Conservation (phyloP, 2,797 vertebrate species). For the Chelmon rostratus region DNA sequence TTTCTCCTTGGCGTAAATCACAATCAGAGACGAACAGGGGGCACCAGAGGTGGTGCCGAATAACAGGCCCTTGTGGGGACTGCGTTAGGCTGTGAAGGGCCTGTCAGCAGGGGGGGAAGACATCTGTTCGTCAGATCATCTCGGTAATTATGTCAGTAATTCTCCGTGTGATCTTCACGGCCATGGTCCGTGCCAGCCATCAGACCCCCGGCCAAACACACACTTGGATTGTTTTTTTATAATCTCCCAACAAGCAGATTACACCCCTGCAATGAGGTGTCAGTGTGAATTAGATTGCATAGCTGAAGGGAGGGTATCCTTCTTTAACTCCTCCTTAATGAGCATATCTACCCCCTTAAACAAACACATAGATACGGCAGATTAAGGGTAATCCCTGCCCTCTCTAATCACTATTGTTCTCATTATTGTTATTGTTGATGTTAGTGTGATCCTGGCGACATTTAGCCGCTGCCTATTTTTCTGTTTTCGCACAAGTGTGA, state of each 20-base stretch:
- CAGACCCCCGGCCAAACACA: conserved; percentile 2
- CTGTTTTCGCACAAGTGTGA: conserved; percentile 51
- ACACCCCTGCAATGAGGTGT: conserved; percentile 64
- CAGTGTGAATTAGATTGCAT: conserved; percentile 23
- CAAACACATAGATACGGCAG: conserved; percentile 65
- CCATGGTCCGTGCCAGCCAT: conserved; percentile 20
- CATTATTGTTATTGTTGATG: conserved; percentile 48
- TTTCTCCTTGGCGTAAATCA: neutral
- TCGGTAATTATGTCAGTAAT: conserved; percentile 67
- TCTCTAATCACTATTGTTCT: conserved; percentile 68
- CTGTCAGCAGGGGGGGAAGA: conserved; percentile 25
- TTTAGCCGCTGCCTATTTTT: conserved; percentile 44
- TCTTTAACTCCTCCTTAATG: conserved; percentile 37
- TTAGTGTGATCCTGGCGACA: conserved; percentile 25
- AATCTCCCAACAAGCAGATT: conserved; percentile 80
- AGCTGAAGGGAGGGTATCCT: conserved; percentile 2
- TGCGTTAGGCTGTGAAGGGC: conserved; percentile 26
- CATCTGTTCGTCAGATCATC: conserved; percentile 76
- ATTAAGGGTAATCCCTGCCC: conserved; percentile 71
- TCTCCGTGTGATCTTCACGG: conserved; percentile 58
- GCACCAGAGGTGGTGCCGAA: neutral
- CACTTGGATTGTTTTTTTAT: conserved; percentile 65
- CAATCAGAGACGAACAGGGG: neutral
- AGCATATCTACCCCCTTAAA: conserved; percentile 49
- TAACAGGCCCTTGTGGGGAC: neutral